A percentile compares a stretch with the other conserved stretches of the same genome.
These are phyloP conservation scores for Drosophila asahinai DNA, from an alignment of 1,140 invertebrate genomes.

Conservation along the genomic window DNA sequence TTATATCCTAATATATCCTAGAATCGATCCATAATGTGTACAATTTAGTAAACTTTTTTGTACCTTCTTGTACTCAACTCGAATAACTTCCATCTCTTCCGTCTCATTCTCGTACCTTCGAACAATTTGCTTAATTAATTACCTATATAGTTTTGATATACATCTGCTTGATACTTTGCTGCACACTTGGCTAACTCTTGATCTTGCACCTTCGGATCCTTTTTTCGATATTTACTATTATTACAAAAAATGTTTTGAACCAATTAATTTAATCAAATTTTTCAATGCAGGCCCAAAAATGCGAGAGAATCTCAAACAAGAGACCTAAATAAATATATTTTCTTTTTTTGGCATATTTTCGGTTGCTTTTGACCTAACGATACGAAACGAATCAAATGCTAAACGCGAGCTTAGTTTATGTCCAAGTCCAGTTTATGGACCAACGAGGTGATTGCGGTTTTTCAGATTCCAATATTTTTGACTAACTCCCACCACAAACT, in stretches of 20 bases:
- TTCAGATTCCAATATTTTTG: constrained; percentile 59
- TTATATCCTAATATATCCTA: constrained; percentile 46
- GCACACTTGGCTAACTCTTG: constrained; percentile 67
- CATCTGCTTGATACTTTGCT: constrained; percentile 65
- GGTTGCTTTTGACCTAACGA: constrained; percentile 74
- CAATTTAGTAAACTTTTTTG: constrained; percentile 37
- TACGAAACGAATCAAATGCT: constrained; percentile 61
- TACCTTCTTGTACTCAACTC: constrained; percentile 9
- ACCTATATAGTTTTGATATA: constrained; percentile 32
- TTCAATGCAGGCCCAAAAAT: constrained; percentile 57
- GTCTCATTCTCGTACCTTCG: constrained; percentile 33
- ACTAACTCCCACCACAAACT: constrained; percentile 39
- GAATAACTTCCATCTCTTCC: constrained; percentile 36
- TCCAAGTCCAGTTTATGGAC: constrained; percentile 85
- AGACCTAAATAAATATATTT: constrained; percentile 54
- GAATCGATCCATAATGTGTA: constrained; percentile 30
- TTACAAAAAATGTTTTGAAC: constrained; percentile 38
- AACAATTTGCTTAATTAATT: constrained; percentile 31
- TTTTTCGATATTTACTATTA: constrained; percentile 49
- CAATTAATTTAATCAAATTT: constrained; percentile 55
- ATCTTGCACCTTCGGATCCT: constrained; percentile 61
- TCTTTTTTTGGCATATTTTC: constrained; percentile 73
- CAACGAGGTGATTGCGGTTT: constrained; percentile 84
- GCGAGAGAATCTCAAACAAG: constrained; percentile 41
- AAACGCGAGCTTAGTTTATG: constrained; percentile 83